Evolutionary conservation across 2,113 vertebrate genomes (phyloP), one percentile per base, ranked within the genome.

Genomic region (Gopherus evgoodei): DNA sequence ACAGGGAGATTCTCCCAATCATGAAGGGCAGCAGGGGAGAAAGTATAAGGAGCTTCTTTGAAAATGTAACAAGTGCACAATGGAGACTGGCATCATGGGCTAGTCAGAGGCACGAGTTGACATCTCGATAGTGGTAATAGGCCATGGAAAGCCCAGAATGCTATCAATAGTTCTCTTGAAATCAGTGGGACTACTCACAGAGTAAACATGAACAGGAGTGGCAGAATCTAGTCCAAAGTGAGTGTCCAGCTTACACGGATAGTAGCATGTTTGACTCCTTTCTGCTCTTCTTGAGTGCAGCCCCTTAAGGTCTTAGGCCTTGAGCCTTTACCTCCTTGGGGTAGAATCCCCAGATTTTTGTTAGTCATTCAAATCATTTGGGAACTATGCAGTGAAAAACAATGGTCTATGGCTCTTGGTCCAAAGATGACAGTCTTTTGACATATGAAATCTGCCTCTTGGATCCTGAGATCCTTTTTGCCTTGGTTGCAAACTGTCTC

Each of bases 151-250:
- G 35, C 17, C 35, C 35, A n/a, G 35, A 72, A 69, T 69, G 65
- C 35, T 69, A 8, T 65, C 16, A 65, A 35, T n/a, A 35, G 31
- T n/a, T 69, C 31, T 31, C 31, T 31, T 8, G 86, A 7, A 72
- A 3, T 1, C 2, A 0, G 0, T 1, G 19, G 80, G 14, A 16
- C 47, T 62, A 0, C 7, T 0, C 4, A 38, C 11, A 2, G 44
- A 3, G 19, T 25, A 57, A 91, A 12, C 49, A 59, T 4, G 54
- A 57, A 1, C 5, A 50, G 69, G 65, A 22, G 17, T 49, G 44
- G 25, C 27, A 49, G 69, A 14, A 53, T 78, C 65, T 38, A 38
- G n/a, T 72, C 8, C n/a, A 38, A 72, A 72, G 8, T 72, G 65
- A 72, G 65, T 38, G 19, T 38, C n/a, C 22, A 11, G 65, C 19